Conservation (phyloP, 1,140 invertebrate species). For the Bactericera cockerelli region DNA sequence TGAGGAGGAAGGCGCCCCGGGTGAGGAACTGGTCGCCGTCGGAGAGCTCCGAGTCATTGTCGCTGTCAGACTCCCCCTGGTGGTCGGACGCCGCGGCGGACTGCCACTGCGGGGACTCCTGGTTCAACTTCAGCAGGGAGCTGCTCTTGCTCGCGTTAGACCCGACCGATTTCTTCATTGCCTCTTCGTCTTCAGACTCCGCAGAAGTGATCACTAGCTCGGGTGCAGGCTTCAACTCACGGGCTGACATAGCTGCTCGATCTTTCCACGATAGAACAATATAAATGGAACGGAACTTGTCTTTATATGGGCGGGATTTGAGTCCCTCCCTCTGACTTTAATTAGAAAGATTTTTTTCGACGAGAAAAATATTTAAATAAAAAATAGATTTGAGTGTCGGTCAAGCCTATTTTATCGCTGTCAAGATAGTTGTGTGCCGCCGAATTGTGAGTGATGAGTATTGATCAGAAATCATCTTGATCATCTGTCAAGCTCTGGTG, state of each 20-base stretch:
- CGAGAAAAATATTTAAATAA: slow-evolving; percentile 4
- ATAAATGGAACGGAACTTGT: slow-evolving; percentile 8
- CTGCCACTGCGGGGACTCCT: slow-evolving; percentile 3
- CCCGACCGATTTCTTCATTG: slow-evolving; percentile 3
- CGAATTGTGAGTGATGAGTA: slow-evolving; percentile 4
- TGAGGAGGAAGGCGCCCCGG: slow-evolving; percentile 61
- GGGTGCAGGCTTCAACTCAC: slow-evolving; percentile 5
- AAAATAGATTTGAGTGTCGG: not conserved
- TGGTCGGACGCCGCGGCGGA: not conserved
- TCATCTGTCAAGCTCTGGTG: no score
- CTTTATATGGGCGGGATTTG: slow-evolving; percentile 6
- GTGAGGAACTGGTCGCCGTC: slow-evolving; percentile 28
- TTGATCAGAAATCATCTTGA: not conserved
- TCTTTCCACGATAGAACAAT: slow-evolving; percentile 1
- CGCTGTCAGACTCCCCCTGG: slow-evolving; percentile 15
- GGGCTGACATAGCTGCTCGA: not conserved
- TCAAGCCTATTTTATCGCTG: slow-evolving; percentile 6
- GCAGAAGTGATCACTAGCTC: slow-evolving; percentile 4
- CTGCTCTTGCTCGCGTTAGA: not conserved
- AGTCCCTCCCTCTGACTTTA: slow-evolving; percentile 7
- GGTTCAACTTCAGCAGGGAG: slow-evolving; percentile 1
- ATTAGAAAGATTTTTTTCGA: slow-evolving; percentile 6
- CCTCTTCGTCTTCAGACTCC: slow-evolving; percentile 4
- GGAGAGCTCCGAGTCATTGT: slow-evolving; percentile 23
- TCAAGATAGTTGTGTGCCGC: not conserved